Evolutionary conservation across 2,888 invertebrate genomes (phyloP).

Genomic region (Meliscaeva auricollis): DNA sequence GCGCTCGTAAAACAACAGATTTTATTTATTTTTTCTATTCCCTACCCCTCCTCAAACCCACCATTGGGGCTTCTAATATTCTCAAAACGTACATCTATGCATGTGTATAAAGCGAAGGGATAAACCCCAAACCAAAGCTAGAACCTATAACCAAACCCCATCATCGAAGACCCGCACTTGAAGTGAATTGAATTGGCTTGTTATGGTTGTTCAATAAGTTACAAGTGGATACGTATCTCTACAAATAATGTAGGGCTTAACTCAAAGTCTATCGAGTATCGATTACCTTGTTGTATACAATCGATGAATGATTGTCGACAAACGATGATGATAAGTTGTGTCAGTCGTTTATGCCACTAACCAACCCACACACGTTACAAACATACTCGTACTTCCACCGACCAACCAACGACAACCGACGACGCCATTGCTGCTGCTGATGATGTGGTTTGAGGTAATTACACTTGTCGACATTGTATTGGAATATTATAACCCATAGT

Average conservation of each 20-base stretch:
- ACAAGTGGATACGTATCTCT: slow-evolving; percentile 57
- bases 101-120: neutral
- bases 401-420: neutral
- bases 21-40: slow-evolving; percentile 24
- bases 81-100: neutral
- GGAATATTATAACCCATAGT: slow-evolving; percentile 26
- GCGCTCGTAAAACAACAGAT: slow-evolving; percentile 75
- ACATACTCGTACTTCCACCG: neutral
- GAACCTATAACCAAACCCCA: neutral
- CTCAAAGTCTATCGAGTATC: slow-evolving; percentile 73
- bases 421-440: neutral
- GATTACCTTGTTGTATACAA: slow-evolving; percentile 57
- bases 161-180: slow-evolving; percentile 23
- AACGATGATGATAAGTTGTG: slow-evolving; percentile 28
- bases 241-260: slow-evolving; percentile 67
- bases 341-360: slow-evolving; percentile 3
- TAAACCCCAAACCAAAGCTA: slow-evolving; percentile 1
- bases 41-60: neutral
- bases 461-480: slow-evolving; percentile 67
- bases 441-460: slow-evolving; percentile 47
- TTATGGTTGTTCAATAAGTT: slow-evolving; percentile 75
- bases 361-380: neutral
- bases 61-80: neutral
- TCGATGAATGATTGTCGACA: slow-evolving; percentile 30
- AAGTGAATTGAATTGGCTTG: slow-evolving; percentile 67